These are phyloP conservation scores for Synergus japonicus DNA, from an alignment of 2,888 invertebrate species.

Conservation along the genomic window DNA sequence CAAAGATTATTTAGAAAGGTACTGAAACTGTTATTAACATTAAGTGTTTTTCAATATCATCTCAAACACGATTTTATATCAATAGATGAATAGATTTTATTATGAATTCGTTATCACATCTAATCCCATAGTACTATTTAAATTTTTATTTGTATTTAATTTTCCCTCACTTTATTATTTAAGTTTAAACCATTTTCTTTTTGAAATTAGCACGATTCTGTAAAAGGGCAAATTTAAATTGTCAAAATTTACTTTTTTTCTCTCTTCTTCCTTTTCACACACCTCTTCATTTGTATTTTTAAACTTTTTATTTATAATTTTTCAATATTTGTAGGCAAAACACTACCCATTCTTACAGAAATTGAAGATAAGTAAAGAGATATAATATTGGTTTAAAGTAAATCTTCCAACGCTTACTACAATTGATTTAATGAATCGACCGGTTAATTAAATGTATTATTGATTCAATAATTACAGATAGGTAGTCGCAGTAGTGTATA, in stretches of 20 bases:
- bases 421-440: neutral
- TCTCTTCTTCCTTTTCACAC: neutral
- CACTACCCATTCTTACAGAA: constrained; percentile 13
- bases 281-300: neutral
- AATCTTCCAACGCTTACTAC: neutral
- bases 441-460: neutral
- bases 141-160: neutral
- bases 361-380: neutral
- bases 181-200: neutral
- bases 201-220: no score
- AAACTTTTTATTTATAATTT: neutral
- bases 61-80: neutral
- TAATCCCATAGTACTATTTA: neutral
- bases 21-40: constrained; percentile 52
- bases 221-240: no score
- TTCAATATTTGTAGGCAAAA: constrained; percentile 14
- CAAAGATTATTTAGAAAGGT: constrained; percentile 98
- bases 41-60: neutral
- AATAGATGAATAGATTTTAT: neutral
- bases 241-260: neutral
- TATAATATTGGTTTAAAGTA: neutral
- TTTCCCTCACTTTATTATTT: neutral
- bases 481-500: constrained; percentile 99
- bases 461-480: constrained; percentile 81
- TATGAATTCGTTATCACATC: neutral